A percentile compares a stretch with the other conserved stretches of the same genome.
phyloP scores from a whole-genome alignment of 30 jellyfish, hydroid and myxozoan species.

The Turritopsis rubra region DNA sequence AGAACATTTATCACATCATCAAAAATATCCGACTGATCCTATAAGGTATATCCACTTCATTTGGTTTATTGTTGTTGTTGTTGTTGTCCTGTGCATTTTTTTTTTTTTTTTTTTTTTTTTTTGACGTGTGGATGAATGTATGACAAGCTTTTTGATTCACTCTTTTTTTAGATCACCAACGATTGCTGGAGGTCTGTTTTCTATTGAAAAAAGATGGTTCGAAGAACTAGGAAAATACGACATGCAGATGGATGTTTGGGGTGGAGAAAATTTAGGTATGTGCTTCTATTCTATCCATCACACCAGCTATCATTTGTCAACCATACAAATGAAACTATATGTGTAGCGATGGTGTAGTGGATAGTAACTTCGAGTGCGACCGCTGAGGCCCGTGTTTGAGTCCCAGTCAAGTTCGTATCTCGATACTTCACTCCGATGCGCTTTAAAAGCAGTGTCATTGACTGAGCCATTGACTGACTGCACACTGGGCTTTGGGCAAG shows the following conservation, averaged over 20 bases:
- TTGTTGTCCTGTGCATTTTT: no score
- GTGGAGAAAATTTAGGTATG: slow-evolving; percentile 92
- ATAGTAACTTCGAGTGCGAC: no score
- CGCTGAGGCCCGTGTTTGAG: no score
- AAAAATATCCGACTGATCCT: slow-evolving; percentile 75
- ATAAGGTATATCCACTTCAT: slow-evolving; percentile 50
- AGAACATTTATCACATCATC: slow-evolving; percentile 58
- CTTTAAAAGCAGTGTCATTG: no score
- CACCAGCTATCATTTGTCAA: not conserved
- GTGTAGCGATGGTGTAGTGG: not conserved
- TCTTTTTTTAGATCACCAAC: slow-evolving; percentile 83
- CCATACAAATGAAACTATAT: not conserved
- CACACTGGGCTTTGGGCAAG: not conserved
- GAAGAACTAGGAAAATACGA: slow-evolving; percentile 86
- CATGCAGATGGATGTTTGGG: slow-evolving; percentile 97
- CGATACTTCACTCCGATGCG: no score
- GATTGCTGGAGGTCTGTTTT: slow-evolving; percentile 95
- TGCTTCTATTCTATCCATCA: not conserved
- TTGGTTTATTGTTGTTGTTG: not conserved
- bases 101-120: no score
- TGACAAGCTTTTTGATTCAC: no score
- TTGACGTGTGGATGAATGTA: no score
- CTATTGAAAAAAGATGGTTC: slow-evolving; percentile 86
- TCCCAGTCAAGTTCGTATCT: no score
- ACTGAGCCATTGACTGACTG: no score